Evolutionary conservation across 2,113 vertebrate genomes (phyloP).

Genomic region (Poeciliopsis turrubarensis): DNA sequence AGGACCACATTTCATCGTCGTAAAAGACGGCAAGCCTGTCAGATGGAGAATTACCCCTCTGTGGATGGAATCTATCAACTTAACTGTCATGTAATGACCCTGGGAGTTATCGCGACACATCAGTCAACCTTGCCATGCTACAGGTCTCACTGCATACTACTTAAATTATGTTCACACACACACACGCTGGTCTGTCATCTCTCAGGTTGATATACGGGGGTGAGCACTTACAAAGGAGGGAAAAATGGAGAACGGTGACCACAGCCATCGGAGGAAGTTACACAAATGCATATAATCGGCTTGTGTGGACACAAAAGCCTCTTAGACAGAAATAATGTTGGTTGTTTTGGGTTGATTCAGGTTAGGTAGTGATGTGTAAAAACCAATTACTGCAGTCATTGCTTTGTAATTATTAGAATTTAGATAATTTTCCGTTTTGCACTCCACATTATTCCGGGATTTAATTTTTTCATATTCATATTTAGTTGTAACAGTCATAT

Average conservation of each 20-base stretch:
- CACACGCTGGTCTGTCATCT: conserved; percentile 29
- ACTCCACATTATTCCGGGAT: neutral
- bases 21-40: conserved; percentile 48
- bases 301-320: conserved; percentile 26
- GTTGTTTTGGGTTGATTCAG: conserved; percentile 32
- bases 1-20: conserved; percentile 62
- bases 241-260: conserved; percentile 37
- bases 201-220: conserved; percentile 32
- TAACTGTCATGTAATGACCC: conserved; percentile 75
- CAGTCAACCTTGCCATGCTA: conserved; percentile 49
- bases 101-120: conserved; percentile 59
- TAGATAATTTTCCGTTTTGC: conserved; percentile 17
- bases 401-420: conserved; percentile 37
- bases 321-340: conserved; percentile 21
- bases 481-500: neutral
- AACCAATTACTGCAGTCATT: conserved; percentile 40
- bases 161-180: conserved; percentile 67
- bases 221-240: conserved; percentile 24
- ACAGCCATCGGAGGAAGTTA: conserved; percentile 1
- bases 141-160: conserved; percentile 38
- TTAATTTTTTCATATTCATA: neutral
- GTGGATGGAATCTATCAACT: conserved; percentile 68
- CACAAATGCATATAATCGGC: conserved; percentile 21
- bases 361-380: conserved; percentile 40
- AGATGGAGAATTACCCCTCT: conserved; percentile 69